phyloP scores from a whole-genome alignment of 1,140 invertebrate species.

The Cherax destructor region DNA sequence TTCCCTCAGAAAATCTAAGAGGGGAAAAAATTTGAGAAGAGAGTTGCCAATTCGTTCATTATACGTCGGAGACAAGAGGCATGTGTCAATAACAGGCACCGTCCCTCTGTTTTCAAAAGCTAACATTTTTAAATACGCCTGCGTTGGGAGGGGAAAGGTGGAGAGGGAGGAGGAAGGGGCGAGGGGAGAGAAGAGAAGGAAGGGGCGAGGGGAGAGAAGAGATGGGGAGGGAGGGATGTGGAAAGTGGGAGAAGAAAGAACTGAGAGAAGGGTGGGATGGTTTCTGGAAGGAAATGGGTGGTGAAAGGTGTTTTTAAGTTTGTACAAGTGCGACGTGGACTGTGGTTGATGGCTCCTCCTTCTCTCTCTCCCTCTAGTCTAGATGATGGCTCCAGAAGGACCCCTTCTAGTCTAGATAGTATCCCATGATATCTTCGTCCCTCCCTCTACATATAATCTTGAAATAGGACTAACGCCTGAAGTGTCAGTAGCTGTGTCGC shows the following conservation, averaged over 20 bases:
- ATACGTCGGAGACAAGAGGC: constrained; percentile 30
- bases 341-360: constrained; percentile 2
- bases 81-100: constrained; percentile 43
- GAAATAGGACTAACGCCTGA: no score
- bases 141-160: neutral
- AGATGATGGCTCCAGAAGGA: no score
- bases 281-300: neutral
- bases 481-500: no score
- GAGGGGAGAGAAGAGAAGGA: no score
- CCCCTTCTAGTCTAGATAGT: no score
- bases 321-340: neutral
- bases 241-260: no score
- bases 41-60: constrained; percentile 40
- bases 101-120: constrained; percentile 38
- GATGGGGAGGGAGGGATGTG: no score
- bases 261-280: no score
- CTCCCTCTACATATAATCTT: no score
- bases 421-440: no score
- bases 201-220: neutral
- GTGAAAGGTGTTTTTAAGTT: constrained; percentile 11
- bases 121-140: constrained; percentile 38
- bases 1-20: neutral
- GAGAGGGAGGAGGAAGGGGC: no score
- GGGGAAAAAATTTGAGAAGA: neutral
- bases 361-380: no score